Evolutionary conservation across 2,797 vertebrate genomes (phyloP).

Genomic region (Nannoperca obscura): DNA sequence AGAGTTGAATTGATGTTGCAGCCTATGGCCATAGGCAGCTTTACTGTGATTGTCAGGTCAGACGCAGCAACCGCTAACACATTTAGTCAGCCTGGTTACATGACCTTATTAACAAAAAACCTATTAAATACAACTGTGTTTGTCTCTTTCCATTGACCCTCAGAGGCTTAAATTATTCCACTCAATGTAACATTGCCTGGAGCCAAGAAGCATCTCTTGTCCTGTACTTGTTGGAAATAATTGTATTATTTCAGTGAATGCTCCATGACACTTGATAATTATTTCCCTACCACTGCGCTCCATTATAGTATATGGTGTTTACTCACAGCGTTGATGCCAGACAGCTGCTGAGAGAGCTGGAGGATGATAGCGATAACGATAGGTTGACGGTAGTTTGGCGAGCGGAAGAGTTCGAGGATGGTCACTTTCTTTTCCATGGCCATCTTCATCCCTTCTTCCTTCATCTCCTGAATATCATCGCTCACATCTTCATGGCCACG

Average conservation of each 20-base stretch:
- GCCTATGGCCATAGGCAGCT: conserved; percentile 42
- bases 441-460: conserved; percentile 91
- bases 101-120: conserved; percentile 67
- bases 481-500: conserved; percentile 88
- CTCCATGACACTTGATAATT: conserved; percentile 36
- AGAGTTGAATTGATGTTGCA: conserved; percentile 37
- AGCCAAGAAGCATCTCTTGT: conserved; percentile 35
- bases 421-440: conserved; percentile 91
- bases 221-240: conserved; percentile 27
- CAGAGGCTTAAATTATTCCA: conserved; percentile 39
- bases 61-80: conserved; percentile 37
- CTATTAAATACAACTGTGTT: conserved; percentile 44
- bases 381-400: conserved; percentile 89
- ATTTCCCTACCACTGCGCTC: neutral
- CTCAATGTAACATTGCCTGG: conserved; percentile 50
- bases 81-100: conserved; percentile 49
- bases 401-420: conserved; percentile 90
- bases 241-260: conserved; percentile 28
- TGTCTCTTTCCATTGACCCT: conserved; percentile 38
- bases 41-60: conserved; percentile 44
- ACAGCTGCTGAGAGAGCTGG: conserved; percentile 96
- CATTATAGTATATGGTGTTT: conserved; percentile 14
- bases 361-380: conserved; percentile 92
- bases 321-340: conserved; percentile 98
- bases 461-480: conserved; percentile 94